Evolutionary conservation across 2,888 invertebrate species (phyloP).

Genomic region (Cylloceria caligata): DNA sequence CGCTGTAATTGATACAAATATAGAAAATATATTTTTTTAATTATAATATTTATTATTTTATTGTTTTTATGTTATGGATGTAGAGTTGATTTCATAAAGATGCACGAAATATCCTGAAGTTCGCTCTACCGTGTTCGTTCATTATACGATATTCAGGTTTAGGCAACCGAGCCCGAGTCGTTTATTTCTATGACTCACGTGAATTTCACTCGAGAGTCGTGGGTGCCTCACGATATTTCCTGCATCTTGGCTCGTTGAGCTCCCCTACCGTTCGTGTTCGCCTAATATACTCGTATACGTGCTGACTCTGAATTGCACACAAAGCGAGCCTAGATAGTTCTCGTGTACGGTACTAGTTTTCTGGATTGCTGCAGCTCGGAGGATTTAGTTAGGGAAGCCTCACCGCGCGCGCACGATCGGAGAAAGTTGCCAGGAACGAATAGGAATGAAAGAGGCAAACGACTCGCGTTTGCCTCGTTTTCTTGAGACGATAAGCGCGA

Average conservation of each 20-base stretch:
- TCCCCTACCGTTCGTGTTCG: not conserved
- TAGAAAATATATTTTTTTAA: not conserved
- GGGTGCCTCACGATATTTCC: constrained; percentile 51
- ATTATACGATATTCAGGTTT: constrained; percentile 38
- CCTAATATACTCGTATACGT: not conserved
- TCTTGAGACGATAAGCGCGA: constrained; percentile 53
- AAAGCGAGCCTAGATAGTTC: constrained; percentile 11
- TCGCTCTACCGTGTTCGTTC: not conserved
- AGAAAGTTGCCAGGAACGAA: constrained; percentile 59
- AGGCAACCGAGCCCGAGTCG: not conserved
- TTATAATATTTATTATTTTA: not conserved
- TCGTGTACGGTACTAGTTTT: constrained; percentile 35
- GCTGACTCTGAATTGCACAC: constrained; percentile 1
- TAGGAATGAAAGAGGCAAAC: constrained; percentile 38
- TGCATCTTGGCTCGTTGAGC: constrained; percentile 37
- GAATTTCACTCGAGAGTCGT: constrained; percentile 53
- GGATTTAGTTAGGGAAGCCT: constrained; percentile 40
- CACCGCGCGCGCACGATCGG: constrained; percentile 39
- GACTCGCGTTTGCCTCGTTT: constrained; percentile 34
- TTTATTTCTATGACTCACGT: constrained; percentile 49
- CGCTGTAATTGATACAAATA: not conserved
- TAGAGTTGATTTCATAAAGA: not conserved
- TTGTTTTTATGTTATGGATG: too few species aligned
- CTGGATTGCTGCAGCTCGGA: constrained; percentile 25
- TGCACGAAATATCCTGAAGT: constrained; percentile 14